A percentile compares a stretch with the other conserved stretches of the same genome.
These are phyloP conservation scores for Okamejei kenojei DNA, from an alignment of 2,797 vertebrate species.

Conservation along the genomic window DNA sequence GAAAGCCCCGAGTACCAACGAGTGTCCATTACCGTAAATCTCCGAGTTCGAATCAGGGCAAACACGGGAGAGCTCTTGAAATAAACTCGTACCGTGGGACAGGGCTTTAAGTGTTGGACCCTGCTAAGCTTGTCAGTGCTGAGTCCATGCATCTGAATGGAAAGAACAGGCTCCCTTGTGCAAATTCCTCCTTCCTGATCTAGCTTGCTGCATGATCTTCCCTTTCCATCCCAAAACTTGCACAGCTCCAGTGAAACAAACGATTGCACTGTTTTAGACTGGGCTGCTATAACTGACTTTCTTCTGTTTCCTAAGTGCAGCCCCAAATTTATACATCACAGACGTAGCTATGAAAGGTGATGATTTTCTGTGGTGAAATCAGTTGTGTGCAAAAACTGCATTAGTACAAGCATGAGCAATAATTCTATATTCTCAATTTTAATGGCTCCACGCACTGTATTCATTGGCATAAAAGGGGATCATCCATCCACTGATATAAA, in stretches of 20 bases:
- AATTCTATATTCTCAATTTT: neutral
- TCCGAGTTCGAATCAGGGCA: too few relatives aligned
- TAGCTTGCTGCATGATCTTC: neutral
- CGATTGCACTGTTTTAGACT: neutral
- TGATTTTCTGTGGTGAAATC: neutral
- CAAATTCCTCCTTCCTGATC: neutral
- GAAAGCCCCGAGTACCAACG: too few relatives aligned
- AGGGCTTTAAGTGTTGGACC: too few relatives aligned
- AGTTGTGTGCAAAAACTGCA: neutral
- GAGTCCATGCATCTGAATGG: neutral
- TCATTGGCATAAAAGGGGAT: neutral
- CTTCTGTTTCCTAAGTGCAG: neutral
- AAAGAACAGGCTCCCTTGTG: neutral
- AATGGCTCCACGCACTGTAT: neutral
- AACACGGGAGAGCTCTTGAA: too few relatives aligned
- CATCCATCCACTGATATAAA: neutral
- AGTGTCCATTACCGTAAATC: too few relatives aligned
- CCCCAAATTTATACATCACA: neutral
- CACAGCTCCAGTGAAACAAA: neutral
- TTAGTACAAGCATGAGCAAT: neutral
- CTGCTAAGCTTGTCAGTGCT: neutral
- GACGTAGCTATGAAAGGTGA: neutral
- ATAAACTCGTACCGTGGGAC: too few relatives aligned
- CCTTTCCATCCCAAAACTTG: neutral
- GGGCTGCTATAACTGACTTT: neutral